Evolutionary conservation across 2,797 vertebrate species (phyloP).

Genomic region (Hyperoplus lanceolatus): DNA sequence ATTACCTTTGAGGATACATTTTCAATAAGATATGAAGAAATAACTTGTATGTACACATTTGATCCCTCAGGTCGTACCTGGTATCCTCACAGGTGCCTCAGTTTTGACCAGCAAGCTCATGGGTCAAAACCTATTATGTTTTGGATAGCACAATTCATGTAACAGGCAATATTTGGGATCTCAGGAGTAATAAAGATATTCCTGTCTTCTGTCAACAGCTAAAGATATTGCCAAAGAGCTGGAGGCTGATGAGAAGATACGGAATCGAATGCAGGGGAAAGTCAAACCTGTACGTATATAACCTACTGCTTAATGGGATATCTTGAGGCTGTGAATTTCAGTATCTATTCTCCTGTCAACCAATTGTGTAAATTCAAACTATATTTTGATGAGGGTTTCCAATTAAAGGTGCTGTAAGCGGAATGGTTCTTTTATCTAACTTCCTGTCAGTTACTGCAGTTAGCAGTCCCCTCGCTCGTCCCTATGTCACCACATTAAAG

Average conservation of each 20-base stretch:
- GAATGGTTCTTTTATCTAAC: too few relatives aligned
- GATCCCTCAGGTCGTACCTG: constrained; percentile 3
- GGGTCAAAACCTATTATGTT: constrained; percentile 8
- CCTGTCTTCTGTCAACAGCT: constrained; percentile 80
- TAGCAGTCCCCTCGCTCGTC: too few relatives aligned
- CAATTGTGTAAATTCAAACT: too few relatives aligned
- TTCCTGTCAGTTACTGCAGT: too few relatives aligned
- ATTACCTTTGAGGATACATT: neutral
- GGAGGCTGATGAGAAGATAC: constrained; percentile 91
- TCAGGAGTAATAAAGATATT: constrained; percentile 18
- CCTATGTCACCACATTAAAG: too few relatives aligned
- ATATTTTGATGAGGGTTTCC: neutral
- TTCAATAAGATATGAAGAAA: neutral
- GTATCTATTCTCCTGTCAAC: too few relatives aligned
- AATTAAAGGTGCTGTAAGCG: neutral
- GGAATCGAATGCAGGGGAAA: constrained; percentile 85
- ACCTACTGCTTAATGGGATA: neutral
- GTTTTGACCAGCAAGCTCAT: constrained; percentile 9
- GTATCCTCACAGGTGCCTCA: neutral
- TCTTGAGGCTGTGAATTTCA: neutral
- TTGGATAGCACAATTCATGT: constrained; percentile 7
- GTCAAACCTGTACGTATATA: constrained; percentile 83
- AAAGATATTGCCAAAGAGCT: constrained; percentile 92
- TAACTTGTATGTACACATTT: neutral
- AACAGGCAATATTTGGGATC: constrained; percentile 20